Evolutionary conservation across 2,113 vertebrate genomes (phyloP).

Genomic region (Lepus americanus): DNA sequence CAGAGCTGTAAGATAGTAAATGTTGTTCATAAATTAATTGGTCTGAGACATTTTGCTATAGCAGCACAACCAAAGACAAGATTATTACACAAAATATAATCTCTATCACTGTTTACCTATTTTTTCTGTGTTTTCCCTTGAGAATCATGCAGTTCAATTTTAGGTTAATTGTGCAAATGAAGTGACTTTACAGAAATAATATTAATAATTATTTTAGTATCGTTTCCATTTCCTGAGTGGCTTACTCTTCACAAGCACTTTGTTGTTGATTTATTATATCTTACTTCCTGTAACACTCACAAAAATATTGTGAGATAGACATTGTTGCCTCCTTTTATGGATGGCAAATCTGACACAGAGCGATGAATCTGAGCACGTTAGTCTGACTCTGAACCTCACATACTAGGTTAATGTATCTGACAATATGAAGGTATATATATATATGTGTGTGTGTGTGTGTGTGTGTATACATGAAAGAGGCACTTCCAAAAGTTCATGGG

Average conservation of each 20-base stretch:
- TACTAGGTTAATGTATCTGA: neutral
- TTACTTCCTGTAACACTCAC: neutral
- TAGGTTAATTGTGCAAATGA: neutral
- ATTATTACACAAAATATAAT: neutral
- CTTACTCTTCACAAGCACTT: neutral
- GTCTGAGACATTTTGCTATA: neutral
- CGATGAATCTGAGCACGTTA: neutral
- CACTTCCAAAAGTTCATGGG: no score
- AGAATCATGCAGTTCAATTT: neutral
- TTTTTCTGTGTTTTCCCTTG: neutral
- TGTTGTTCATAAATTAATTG: neutral
- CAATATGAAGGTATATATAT: neutral
- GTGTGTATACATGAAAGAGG: no score
- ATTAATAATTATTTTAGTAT: conserved; percentile 2
- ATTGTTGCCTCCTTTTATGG: neutral
- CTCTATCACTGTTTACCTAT: neutral
- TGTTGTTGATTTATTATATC: neutral
- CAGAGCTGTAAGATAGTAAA: neutral
- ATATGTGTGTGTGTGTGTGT: no score
- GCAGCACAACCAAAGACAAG: neutral
- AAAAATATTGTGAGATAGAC: neutral
- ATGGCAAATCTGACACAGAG: neutral
- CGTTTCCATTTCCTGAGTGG: neutral
- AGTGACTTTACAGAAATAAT: neutral
- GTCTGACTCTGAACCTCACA: neutral